Evolutionary conservation across 2,113 vertebrate species (phyloP).

Genomic region (Bungarus multicinctus): DNA sequence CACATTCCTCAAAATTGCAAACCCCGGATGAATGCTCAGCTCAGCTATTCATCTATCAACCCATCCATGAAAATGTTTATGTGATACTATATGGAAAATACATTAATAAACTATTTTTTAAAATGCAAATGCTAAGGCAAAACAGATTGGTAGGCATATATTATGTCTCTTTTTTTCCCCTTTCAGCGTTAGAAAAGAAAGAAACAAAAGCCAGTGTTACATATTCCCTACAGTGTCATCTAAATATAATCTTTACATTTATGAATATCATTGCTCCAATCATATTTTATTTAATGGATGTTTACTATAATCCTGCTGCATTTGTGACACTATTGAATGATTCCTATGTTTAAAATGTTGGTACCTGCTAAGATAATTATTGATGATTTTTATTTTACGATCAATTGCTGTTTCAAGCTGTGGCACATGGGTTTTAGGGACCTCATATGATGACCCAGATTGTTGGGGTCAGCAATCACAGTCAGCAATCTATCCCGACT

Average conservation of each 20-base stretch:
- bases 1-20: conserved; percentile 32
- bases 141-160: background rate
- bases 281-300: background rate
- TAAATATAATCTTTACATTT: background rate
- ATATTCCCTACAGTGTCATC: background rate
- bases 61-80: conserved; percentile 12
- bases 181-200: background rate
- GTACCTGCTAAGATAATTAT: background rate
- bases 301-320: background rate
- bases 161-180: background rate
- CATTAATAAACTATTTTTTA: background rate
- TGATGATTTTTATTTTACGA: background rate
- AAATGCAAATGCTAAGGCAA: conserved; percentile 33
- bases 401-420: conserved; percentile 8
- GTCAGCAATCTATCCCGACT: too few species aligned
- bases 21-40: conserved; percentile 24
- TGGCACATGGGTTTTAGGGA: background rate
- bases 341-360: background rate
- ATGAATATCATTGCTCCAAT: background rate
- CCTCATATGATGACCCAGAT: background rate
- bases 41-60: conserved; percentile 56
- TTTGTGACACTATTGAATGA: background rate
- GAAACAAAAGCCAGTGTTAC: background rate
- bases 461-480: too few species aligned
- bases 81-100: background rate